Evolutionary conservation across 2,797 vertebrate genomes (phyloP).

Genomic region (Gallinago nigripennis): DNA sequence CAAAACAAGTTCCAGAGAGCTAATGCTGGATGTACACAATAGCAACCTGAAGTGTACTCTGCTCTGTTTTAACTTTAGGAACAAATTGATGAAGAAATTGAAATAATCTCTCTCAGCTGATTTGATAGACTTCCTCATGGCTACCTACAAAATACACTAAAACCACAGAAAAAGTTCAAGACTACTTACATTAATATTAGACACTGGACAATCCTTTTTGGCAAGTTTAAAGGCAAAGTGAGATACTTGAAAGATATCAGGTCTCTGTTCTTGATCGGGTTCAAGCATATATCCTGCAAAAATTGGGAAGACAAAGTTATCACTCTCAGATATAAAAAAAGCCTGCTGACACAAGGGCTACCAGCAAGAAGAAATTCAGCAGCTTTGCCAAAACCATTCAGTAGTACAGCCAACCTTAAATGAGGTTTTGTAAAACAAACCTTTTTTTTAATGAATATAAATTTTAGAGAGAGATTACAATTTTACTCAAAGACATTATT

Average conservation of each 20-base stretch:
- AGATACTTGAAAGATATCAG: conserved; percentile 97
- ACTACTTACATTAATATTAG: conserved; percentile 93
- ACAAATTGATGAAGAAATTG: background rate
- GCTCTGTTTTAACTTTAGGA: background rate
- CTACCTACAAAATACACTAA: background rate
- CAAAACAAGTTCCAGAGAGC: background rate
- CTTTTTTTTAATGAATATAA: fast-evolving
- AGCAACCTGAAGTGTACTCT: fast-evolving
- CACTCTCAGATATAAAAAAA: background rate
- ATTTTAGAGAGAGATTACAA: background rate
- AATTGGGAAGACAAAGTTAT: background rate
- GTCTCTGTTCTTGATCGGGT: conserved; percentile 92
- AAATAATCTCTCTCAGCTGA: background rate
- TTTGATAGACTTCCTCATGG: background rate
- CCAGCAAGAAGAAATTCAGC: background rate
- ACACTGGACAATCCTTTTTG: conserved; percentile 91
- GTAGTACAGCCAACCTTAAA: background rate
- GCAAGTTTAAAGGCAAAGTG: conserved; percentile 94
- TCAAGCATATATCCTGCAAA: conserved; percentile 96
- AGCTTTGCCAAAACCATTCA: background rate
- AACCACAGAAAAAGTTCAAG: background rate
- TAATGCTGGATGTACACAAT: fast-evolving
- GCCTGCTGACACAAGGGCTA: background rate
- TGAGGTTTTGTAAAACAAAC: too few species aligned
- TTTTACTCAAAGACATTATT: background rate